A percentile compares a stretch with the other conserved stretches of the same genome.
Conservation (phyloP, 2,888 invertebrate species). For the Anodontia alba region DNA sequence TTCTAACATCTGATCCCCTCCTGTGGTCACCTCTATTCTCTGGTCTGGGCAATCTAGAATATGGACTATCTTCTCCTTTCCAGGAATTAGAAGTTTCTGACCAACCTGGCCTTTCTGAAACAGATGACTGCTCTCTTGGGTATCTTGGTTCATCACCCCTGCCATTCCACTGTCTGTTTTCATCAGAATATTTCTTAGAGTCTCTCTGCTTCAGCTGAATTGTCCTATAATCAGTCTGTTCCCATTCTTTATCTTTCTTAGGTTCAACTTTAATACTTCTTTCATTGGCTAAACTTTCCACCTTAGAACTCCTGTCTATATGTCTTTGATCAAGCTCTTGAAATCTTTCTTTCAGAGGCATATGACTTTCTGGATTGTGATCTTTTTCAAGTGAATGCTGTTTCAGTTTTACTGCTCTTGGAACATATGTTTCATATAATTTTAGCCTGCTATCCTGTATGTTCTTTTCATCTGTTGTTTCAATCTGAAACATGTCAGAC, state of each 20-base stretch:
- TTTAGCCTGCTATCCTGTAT: neutral
- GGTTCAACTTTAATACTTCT: neutral
- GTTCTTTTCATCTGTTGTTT: conserved; percentile 8
- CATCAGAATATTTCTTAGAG: neutral
- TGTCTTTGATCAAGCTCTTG: too few species aligned
- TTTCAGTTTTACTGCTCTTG: conserved; percentile 55
- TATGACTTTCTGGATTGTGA: conserved; percentile 41
- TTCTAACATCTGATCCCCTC: neutral
- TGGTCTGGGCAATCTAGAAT: neutral
- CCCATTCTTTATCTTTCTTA: neutral
- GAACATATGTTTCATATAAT: conserved; percentile 54
- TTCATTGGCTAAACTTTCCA: neutral
- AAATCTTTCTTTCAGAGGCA: too few species aligned
- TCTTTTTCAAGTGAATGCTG: conserved; percentile 33
- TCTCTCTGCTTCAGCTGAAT: neutral
- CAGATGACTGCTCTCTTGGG: neutral
- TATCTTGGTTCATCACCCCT: neutral
- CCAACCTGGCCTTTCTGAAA: neutral
- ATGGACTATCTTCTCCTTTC: neutral
- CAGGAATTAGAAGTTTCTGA: neutral
- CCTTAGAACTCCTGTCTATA: too few species aligned
- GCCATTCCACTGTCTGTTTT: neutral
- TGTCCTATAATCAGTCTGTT: neutral
- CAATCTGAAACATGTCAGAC: conserved; percentile 3
- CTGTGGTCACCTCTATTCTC: neutral